Conservation (phyloP, 2,797 vertebrate species). For the Sciurus vulgaris region DNA sequence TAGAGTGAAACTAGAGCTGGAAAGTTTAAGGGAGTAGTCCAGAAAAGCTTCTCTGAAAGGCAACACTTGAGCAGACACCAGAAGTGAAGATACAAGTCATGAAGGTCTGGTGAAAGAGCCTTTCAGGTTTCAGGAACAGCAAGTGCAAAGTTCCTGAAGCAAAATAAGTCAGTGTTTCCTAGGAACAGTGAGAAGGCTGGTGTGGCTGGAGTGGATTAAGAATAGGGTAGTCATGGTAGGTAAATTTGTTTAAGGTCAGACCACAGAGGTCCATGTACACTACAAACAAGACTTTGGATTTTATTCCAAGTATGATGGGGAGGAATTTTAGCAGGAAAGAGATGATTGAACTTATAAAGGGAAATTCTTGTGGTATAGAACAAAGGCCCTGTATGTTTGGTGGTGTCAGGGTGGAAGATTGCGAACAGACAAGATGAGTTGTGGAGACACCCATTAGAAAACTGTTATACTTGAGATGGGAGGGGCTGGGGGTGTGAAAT, state of each 20-base stretch:
- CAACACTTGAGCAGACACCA: background rate
- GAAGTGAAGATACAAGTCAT: background rate
- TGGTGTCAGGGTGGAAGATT: background rate
- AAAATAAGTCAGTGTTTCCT: background rate
- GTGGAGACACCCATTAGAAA: background rate
- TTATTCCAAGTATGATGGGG: background rate
- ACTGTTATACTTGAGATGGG: background rate
- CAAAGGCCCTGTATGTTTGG: background rate
- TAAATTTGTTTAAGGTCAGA: background rate
- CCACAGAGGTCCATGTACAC: background rate
- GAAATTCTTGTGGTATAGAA: background rate
- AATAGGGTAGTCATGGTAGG: background rate
- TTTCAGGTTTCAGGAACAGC: slow-evolving; percentile 10
- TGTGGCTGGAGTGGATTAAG: background rate
- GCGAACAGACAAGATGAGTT: background rate
- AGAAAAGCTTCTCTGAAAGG: background rate
- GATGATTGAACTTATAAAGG: background rate
- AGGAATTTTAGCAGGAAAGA: background rate
- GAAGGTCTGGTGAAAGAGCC: background rate
- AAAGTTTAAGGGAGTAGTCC: background rate
- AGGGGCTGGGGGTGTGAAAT: background rate
- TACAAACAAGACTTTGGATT: background rate
- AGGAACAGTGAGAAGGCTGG: background rate
- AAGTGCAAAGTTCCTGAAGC: background rate
- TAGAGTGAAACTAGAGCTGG: background rate